Conservation (phyloP, 2,888 invertebrate genomes). For the Conus canariensis region DNA sequence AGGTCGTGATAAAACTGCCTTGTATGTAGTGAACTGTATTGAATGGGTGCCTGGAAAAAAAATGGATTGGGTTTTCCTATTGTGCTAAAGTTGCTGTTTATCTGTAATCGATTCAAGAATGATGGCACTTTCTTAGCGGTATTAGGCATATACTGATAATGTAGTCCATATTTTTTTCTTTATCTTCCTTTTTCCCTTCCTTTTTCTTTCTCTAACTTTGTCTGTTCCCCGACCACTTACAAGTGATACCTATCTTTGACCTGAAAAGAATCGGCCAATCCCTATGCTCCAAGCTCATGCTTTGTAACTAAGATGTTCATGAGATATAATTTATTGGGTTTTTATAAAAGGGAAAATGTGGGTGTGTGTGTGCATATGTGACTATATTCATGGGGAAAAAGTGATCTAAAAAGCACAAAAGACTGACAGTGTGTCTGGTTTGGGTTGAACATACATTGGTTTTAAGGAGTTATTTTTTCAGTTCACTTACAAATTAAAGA, state of each 20-base stretch:
- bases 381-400: neutral
- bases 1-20: slow-evolving; percentile 10
- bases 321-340: slow-evolving; percentile 3
- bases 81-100: neutral
- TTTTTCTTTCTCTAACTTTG: neutral
- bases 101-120: neutral
- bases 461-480: too few species aligned
- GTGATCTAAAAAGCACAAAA: neutral
- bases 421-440: neutral
- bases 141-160: neutral
- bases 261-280: neutral
- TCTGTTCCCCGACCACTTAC: neutral
- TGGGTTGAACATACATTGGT: too few species aligned
- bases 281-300: neutral
- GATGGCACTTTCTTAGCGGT: neutral
- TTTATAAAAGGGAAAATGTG: neutral
- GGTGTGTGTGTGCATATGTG: neutral
- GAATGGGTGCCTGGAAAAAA: neutral
- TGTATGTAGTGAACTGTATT: neutral
- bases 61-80: neutral
- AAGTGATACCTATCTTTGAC: neutral
- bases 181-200: neutral
- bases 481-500: too few species aligned
- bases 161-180: neutral
- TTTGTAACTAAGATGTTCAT: neutral